Percentiles rank a stretch among this genome's conserved stretches.
Evolutionary conservation across 2,113 vertebrate species (phyloP).

Genomic region (Ciconia maguari): DNA sequence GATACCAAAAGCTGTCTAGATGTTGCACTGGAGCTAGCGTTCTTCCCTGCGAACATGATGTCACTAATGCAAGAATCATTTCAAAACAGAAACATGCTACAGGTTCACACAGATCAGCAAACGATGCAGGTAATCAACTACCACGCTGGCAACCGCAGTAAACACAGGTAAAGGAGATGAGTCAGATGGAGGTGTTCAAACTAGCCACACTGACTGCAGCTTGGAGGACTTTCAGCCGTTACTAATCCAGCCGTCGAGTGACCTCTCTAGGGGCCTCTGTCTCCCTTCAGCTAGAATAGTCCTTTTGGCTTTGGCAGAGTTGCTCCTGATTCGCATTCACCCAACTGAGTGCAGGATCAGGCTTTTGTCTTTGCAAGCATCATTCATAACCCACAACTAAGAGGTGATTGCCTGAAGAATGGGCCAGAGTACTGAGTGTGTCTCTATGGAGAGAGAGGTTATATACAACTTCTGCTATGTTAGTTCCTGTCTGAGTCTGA

Average conservation of each 20-base stretch:
- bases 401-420: background rate
- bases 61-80: background rate
- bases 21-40: background rate
- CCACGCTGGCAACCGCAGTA: accelerated
- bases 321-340: background rate
- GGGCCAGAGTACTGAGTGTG: background rate
- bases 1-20: background rate
- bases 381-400: background rate
- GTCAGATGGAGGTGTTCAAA: background rate
- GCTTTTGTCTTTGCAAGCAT: background rate
- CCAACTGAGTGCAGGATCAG: background rate
- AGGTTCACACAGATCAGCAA: background rate
- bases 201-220: background rate
- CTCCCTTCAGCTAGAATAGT: background rate
- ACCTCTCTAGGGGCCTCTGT: background rate
- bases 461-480: background rate
- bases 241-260: background rate
- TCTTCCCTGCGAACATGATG: background rate
- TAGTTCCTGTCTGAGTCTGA: background rate
- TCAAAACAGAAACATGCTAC: background rate
- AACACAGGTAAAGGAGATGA: background rate
- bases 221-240: background rate
- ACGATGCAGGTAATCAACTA: background rate
- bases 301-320: background rate
- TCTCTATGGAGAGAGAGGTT: background rate